A percentile compares a stretch with the other conserved stretches of the same genome.
Evolutionary conservation across 2,113 vertebrate species (phyloP).

Genomic region (Myrmophylax atrothorax): DNA sequence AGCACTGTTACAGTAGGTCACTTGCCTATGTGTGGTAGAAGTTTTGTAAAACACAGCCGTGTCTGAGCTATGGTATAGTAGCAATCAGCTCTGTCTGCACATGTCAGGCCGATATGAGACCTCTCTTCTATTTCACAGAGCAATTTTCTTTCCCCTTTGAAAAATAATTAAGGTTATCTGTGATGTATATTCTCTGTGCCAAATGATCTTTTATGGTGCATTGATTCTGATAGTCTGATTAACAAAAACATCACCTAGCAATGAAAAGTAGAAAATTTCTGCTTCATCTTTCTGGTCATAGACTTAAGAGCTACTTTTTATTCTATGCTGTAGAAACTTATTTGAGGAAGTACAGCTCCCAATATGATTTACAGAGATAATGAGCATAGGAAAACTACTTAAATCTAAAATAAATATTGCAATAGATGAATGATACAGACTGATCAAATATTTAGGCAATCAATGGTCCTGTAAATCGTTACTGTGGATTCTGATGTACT

Average conservation of each 20-base stretch:
- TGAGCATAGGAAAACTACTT: slow-evolving; percentile 18
- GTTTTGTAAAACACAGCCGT: background rate
- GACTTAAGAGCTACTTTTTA: background rate
- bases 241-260: background rate
- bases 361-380: slow-evolving; percentile 18
- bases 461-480: slow-evolving; percentile 36
- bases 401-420: slow-evolving; percentile 51
- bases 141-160: background rate
- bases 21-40: background rate
- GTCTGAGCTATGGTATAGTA: background rate
- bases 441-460: slow-evolving; percentile 56
- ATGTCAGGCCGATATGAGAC: background rate
- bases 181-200: background rate
- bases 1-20: background rate
- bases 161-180: slow-evolving; percentile 15
- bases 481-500: slow-evolving; percentile 35
- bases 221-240: background rate
- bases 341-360: slow-evolving; percentile 4
- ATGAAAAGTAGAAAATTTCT: slow-evolving; percentile 20
- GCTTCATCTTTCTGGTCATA: background rate
- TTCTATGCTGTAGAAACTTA: slow-evolving; percentile 8
- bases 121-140: background rate
- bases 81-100: background rate
- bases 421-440: slow-evolving; percentile 33
- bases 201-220: background rate